Evolutionary conservation across 2,888 invertebrate genomes (phyloP).

Genomic region (Poecilobothrus nobilitatus): DNA sequence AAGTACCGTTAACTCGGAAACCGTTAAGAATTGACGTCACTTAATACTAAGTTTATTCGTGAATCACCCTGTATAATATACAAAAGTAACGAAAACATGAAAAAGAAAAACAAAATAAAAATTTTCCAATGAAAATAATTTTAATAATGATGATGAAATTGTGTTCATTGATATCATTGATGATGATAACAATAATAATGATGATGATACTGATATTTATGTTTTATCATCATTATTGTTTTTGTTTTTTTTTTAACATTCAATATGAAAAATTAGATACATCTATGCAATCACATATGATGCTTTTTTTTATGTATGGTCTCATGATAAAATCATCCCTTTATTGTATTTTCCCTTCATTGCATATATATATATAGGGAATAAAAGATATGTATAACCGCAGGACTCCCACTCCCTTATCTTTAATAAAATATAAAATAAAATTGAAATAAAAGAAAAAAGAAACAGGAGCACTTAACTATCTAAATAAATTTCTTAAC

Average conservation of each 20-base stretch:
- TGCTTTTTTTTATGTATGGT: too few species aligned
- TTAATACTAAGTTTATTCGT: too few species aligned
- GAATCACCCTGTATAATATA: too few species aligned
- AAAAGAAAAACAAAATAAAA: background rate
- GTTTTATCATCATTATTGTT: too few species aligned
- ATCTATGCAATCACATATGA: too few species aligned
- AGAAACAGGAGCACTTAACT: slow-evolving; percentile 3
- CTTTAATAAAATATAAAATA: slow-evolving; percentile 6
- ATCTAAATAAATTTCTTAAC: background rate
- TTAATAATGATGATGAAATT: background rate
- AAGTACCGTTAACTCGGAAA: too few species aligned
- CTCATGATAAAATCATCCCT: too few species aligned
- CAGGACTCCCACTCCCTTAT: background rate
- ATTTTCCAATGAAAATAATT: background rate
- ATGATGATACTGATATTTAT: background rate
- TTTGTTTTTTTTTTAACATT: too few species aligned
- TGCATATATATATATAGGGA: too few species aligned
- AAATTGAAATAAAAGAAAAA: background rate
- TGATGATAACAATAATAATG: background rate
- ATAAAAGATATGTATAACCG: background rate
- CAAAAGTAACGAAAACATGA: background rate
- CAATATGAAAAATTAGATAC: background rate
- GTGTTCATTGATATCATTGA: background rate
- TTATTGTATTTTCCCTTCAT: too few species aligned
- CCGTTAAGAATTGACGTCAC: too few species aligned